phyloP scores from a whole-genome alignment of 1,140 invertebrate genomes.

The Aphelinus atriplicis region DNA sequence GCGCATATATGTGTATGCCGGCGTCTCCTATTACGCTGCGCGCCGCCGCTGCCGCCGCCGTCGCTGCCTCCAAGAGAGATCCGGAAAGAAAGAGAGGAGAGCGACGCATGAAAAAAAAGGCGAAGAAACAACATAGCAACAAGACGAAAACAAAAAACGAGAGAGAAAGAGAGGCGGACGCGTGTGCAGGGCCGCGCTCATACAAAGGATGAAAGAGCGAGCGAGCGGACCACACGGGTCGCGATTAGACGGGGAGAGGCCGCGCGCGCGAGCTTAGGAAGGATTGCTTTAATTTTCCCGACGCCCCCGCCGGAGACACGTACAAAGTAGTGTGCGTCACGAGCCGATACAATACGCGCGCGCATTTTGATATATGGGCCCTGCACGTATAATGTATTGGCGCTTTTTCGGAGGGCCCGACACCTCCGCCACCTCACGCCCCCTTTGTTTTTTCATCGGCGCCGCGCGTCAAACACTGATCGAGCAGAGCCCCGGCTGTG shows the following conservation, averaged over 20 bases:
- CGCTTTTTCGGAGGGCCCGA: too few species aligned
- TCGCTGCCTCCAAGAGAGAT: slow-evolving; percentile 5
- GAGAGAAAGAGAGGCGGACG: neutral
- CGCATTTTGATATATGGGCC: too few species aligned
- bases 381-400: too few species aligned
- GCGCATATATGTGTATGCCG: slow-evolving; percentile 60
- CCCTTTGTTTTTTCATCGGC: slow-evolving; percentile 14
- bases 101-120: neutral
- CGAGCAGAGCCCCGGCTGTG: too few species aligned
- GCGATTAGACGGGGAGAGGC: slow-evolving; percentile 49
- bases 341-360: too few species aligned
- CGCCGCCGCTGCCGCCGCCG: slow-evolving; percentile 42
- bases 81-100: slow-evolving; percentile 27
- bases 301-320: too few species aligned
- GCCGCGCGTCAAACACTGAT: slow-evolving; percentile 52
- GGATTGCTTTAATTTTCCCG: slow-evolving; percentile 65
- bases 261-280: slow-evolving; percentile 49
- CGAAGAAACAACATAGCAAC: slow-evolving; percentile 11
- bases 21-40: slow-evolving; percentile 61
- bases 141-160: slow-evolving; percentile 8
- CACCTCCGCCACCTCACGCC: too few species aligned
- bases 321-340: too few species aligned
- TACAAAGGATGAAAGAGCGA: neutral
- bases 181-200: neutral
- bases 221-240: slow-evolving; percentile 33